Conservation (phyloP, 2,797 vertebrate genomes). For the Etheostoma nigrum region DNA sequence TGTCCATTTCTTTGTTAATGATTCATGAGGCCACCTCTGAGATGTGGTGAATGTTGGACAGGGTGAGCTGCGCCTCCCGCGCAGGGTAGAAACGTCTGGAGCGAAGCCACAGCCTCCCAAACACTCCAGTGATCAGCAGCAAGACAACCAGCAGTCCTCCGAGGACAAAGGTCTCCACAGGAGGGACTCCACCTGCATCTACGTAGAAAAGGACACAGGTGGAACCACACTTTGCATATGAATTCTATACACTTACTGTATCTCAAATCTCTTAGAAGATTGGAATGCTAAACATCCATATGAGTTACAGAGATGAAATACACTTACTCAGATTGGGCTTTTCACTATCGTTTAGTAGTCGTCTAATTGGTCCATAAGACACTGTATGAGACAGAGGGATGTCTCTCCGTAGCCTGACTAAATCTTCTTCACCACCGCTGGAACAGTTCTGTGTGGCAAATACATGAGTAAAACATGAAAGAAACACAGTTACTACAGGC, state of each 20-base stretch:
- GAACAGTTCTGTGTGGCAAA: conserved; percentile 82
- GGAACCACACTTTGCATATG: conserved; percentile 8
- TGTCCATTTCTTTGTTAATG: conserved; percentile 32
- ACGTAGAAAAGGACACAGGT: conserved; percentile 25
- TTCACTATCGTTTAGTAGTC: conserved; percentile 62
- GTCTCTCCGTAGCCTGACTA: conserved; percentile 79
- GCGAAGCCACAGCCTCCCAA: conserved; percentile 85
- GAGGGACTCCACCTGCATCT: conserved; percentile 70
- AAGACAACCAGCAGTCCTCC: conserved; percentile 80
- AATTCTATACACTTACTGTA: background rate
- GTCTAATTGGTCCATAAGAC: conserved; percentile 84
- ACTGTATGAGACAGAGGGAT: conserved; percentile 77
- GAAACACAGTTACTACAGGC: background rate
- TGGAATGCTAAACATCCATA: background rate
- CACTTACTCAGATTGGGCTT: conserved; percentile 73
- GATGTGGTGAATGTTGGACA: conserved; percentile 86
- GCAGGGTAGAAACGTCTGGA: conserved; percentile 84
- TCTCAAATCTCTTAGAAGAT: background rate
- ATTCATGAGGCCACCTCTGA: conserved; percentile 86
- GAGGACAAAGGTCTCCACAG: conserved; percentile 84
- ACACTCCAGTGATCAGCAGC: conserved; percentile 82
- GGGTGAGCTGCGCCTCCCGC: conserved; percentile 84
- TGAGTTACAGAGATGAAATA: background rate
- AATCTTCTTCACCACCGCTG: conserved; percentile 70
- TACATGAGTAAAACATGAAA: background rate